These are phyloP conservation scores for Rapana venosa DNA, from an alignment of 2,888 invertebrate genomes.

Conservation along the genomic window DNA sequence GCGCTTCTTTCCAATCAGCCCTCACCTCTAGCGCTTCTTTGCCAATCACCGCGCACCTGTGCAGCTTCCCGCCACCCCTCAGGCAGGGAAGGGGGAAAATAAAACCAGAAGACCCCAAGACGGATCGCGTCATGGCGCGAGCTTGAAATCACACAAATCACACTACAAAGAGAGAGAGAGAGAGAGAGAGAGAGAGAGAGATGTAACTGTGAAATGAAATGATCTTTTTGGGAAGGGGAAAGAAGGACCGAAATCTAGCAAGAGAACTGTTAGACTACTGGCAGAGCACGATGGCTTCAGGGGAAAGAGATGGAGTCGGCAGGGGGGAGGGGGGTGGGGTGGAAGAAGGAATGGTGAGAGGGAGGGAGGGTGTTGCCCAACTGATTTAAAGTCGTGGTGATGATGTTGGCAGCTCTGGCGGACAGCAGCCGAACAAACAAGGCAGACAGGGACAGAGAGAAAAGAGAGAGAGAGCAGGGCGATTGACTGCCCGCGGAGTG, in stretches of 20 bases:
- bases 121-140: conserved; percentile 17
- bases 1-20: conserved; percentile 30
- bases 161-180: conserved; percentile 1
- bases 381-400: conserved; percentile 27
- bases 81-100: neutral
- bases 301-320: neutral
- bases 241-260: neutral
- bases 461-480: neutral
- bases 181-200: conserved; percentile 30
- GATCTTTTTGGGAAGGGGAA: neutral
- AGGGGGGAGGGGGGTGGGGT: neutral
- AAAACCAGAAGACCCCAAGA: neutral
- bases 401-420: neutral
- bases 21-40: conserved; percentile 14
- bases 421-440: neutral
- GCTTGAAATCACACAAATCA: neutral
- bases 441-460: too few relatives aligned
- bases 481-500: neutral
- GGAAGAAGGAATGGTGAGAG: neutral
- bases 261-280: neutral
- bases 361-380: neutral
- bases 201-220: neutral
- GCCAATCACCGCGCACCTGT: conserved; percentile 23
- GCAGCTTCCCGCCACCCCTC: neutral
- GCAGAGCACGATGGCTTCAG: neutral